Percentiles rank a stretch among this genome's conserved stretches.
phyloP scores from a whole-genome alignment of 2,113 vertebrate genomes.

The Ceratotherium simum region DNA sequence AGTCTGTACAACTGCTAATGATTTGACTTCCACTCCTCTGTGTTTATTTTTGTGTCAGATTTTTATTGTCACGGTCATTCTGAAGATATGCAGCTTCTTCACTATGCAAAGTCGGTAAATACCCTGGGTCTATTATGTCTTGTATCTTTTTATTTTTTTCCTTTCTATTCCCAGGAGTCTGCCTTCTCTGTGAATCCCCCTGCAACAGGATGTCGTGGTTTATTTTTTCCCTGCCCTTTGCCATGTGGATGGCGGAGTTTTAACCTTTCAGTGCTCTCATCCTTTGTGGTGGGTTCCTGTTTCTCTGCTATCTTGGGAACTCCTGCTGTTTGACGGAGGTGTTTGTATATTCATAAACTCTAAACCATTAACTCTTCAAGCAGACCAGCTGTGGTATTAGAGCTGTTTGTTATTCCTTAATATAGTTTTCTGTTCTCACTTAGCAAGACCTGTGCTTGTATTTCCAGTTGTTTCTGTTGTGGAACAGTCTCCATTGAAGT shows the following conservation, averaged over 20 bases:
- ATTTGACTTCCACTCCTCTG: not conserved
- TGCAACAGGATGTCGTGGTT: constrained; percentile 60
- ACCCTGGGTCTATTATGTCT: not conserved
- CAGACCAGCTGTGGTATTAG: not conserved
- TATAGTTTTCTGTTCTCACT: not conserved
- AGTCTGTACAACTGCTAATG: not conserved
- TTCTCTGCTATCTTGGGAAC: constrained; percentile 44
- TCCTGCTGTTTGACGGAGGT: constrained; percentile 6
- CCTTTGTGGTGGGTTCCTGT: constrained; percentile 56
- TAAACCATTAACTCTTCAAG: not conserved
- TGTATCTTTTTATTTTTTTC: not conserved
- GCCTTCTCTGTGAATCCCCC: constrained; percentile 38
- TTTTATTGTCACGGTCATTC: constrained; percentile 63
- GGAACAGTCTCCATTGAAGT: not conserved
- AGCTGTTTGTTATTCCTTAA: not conserved
- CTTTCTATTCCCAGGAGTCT: constrained; percentile 34
- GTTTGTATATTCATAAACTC: not conserved
- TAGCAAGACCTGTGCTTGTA: not conserved
- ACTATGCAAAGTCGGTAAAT: not conserved
- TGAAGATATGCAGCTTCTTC: not conserved
- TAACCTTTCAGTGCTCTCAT: constrained; percentile 26
- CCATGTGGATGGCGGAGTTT: constrained; percentile 8
- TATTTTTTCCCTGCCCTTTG: constrained; percentile 68
- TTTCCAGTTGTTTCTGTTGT: not conserved
- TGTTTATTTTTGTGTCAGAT: not conserved